Conservation (phyloP, 1,140 invertebrate genomes). For the Chlorops oryzae region DNA sequence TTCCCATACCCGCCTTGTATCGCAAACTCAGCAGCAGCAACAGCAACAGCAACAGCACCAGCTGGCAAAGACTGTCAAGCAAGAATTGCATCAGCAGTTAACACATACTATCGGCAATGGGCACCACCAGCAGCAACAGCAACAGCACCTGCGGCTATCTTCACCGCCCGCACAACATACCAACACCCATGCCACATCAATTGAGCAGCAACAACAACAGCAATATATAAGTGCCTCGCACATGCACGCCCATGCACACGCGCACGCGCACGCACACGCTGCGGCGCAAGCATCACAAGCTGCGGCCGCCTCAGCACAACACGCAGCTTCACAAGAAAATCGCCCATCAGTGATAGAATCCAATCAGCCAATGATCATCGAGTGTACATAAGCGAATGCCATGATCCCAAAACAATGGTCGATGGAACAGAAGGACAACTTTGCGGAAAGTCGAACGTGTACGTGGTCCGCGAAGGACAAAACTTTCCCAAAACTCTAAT, state of each 20-base stretch:
- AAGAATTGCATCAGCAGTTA: no score
- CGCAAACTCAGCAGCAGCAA: slow-evolving; percentile 15
- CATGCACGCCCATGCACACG: slow-evolving; percentile 23
- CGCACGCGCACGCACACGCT: slow-evolving; percentile 29
- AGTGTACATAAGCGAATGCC: slow-evolving; percentile 64
- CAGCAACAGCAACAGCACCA: slow-evolving; percentile 16
- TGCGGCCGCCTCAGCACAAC: slow-evolving; percentile 45
- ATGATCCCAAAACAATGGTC: no score
- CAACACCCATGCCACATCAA: background rate
- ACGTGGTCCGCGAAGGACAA: background rate
- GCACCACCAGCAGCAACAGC: slow-evolving; percentile 17
- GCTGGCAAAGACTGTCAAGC: no score
- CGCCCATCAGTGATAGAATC: slow-evolving; percentile 77
- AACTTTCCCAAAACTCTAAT: no score
- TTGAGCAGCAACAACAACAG: slow-evolving; percentile 18
- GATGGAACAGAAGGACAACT: background rate
- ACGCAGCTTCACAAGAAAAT: slow-evolving; percentile 55
- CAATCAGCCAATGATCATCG: slow-evolving; percentile 77
- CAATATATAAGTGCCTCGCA: slow-evolving; percentile 18
- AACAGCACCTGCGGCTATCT: slow-evolving; percentile 11
- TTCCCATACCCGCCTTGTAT: slow-evolving; percentile 1
- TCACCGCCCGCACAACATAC: background rate
- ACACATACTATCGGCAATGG: no score
- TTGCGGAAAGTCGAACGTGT: no score
- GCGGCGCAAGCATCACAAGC: slow-evolving; percentile 46